A percentile compares a stretch with the other conserved stretches of the same genome.
Evolutionary conservation across 2,888 invertebrate genomes (phyloP).

Genomic region (Ennomos erosarius): DNA sequence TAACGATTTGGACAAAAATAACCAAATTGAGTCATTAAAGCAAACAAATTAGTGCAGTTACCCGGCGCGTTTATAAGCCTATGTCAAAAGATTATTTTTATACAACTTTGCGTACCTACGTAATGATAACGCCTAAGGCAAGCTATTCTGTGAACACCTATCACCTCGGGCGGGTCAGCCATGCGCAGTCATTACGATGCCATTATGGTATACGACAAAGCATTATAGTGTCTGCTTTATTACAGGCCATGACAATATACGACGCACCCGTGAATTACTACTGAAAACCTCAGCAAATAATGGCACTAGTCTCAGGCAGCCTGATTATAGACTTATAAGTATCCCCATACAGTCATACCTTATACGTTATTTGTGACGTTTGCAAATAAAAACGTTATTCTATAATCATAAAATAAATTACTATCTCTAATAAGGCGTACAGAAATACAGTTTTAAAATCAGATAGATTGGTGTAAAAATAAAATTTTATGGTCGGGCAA

Average conservation of each 20-base stretch:
- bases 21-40: conserved; percentile 57
- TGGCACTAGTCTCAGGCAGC: conserved; percentile 42
- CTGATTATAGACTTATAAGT: conserved; percentile 47
- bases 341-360: conserved; percentile 1
- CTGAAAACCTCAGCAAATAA: conserved; percentile 44
- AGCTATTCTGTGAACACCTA: conserved; percentile 52
- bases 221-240: conserved; percentile 51
- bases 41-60: conserved; percentile 47
- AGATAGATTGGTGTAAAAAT: conserved; percentile 54
- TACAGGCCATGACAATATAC: conserved; percentile 49
- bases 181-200: conserved; percentile 35
- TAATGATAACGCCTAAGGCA: conserved; percentile 60
- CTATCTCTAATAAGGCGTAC: conserved; percentile 39
- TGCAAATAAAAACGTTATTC: conserved; percentile 25
- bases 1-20: conserved; percentile 51
- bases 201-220: conserved; percentile 54
- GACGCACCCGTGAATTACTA: conserved; percentile 39
- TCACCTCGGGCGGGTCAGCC: conserved; percentile 49
- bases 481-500: conserved; percentile 58
- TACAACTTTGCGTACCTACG: conserved; percentile 43
- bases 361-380: conserved; percentile 8
- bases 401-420: conserved; percentile 28
- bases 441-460: conserved; percentile 50
- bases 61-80: conserved; percentile 41
- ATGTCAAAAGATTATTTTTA: conserved; percentile 48